Evolutionary conservation across 2,797 vertebrate genomes (phyloP), one percentile per base, ranked within the genome.

Genomic region (Ptychobarbus kaznakovi): DNA sequence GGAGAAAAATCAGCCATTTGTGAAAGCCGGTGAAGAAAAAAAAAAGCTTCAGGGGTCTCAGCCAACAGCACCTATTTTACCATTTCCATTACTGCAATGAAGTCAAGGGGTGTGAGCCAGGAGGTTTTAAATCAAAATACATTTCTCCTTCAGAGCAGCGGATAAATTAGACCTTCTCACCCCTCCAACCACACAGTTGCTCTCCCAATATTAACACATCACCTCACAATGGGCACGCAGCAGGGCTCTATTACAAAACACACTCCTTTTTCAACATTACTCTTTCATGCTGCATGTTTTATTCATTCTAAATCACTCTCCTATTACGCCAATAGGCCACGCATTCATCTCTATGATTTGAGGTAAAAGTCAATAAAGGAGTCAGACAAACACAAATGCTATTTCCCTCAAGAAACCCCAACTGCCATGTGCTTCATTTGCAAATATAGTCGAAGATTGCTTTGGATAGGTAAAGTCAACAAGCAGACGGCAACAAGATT

Each of bases 191-290:
- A 91, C 91, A 91, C 91, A 89, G 94, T 93, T 92, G 92, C 92
- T 92, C 92, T 90, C 92, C 93, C 91, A 86, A 87, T 90, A 95
- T 95, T 95, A 95, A 94, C 94, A 94, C 94, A 93, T 93, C 92
- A 93, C 92, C 90, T 91, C 90, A 94, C 93, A 94, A 94, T 92
- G 88, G 91, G 92, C 92, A 91, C 93, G 90, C 93, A 94, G 93
- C 91, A 92, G 93, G 93, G 90, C 94, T 92, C 88, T 90, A 90
- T 94, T 94, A 91, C 93, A 91, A 93, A 94, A 93, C 89, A 87
- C 84, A 42, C 40, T 83, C 83, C 81, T 87, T 89, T 65, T 63
- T 65, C 25, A 90, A 86, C 87, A 89, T 89, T 90, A 92, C 90
- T 88, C 88, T 90, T 87, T 90, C 86, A 91, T 92, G 91, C 86